Evolutionary conservation across 2,888 invertebrate species (phyloP).

Genomic region (Cecidostiba fungosa): DNA sequence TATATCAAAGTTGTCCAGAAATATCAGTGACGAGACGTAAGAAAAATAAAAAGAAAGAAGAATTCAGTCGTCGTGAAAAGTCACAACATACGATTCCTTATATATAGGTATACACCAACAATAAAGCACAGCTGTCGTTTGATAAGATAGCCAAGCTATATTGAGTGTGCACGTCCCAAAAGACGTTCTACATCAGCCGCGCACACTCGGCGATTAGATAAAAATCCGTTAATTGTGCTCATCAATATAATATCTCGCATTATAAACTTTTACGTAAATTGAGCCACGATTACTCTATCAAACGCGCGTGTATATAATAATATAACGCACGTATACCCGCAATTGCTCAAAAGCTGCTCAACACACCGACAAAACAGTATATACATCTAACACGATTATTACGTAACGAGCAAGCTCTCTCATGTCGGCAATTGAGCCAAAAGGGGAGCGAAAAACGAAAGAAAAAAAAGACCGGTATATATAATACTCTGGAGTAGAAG

Average conservation of each 20-base stretch:
- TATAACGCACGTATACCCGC: neutral
- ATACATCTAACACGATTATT: slow-evolving; percentile 24
- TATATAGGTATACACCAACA: no score
- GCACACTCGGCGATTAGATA: slow-evolving; percentile 28
- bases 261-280: neutral
- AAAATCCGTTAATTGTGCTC: slow-evolving; percentile 18
- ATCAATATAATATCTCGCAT: neutral
- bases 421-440: neutral
- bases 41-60: neutral
- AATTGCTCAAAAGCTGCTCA: slow-evolving; percentile 30
- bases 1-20: neutral
- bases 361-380: neutral
- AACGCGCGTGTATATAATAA: neutral
- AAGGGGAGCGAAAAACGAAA: neutral
- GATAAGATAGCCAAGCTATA: slow-evolving; percentile 30
- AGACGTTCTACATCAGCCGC: slow-evolving; percentile 32
- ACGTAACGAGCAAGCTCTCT: slow-evolving; percentile 10
- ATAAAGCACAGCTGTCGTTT: neutral
- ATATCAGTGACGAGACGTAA: neutral
- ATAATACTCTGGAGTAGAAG: neutral
- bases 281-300: neutral
- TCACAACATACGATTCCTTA: neutral
- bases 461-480: neutral
- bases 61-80: neutral
- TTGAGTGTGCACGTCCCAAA: neutral